phyloP scores from a whole-genome alignment of 2,888 invertebrate species.

The Penaeus monodon region DNA sequence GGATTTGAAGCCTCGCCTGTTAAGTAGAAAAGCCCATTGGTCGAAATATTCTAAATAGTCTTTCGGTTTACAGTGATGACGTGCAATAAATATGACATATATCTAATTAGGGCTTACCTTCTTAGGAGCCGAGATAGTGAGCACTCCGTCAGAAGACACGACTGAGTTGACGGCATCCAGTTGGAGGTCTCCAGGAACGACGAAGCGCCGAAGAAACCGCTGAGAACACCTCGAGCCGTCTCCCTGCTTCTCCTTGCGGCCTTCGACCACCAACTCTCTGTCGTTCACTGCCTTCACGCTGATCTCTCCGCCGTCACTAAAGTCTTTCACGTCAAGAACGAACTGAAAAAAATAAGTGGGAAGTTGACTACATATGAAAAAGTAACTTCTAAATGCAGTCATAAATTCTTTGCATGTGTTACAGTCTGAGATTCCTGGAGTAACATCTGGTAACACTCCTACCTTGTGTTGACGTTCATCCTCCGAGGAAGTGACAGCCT shows the following conservation, averaged over 20 bases:
- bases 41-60: no score
- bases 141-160: constrained; percentile 25
- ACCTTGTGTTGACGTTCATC: constrained; percentile 35
- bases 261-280: constrained; percentile 35
- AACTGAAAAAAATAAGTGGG: neutral
- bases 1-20: no score
- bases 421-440: no score
- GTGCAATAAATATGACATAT: no score
- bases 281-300: constrained; percentile 30
- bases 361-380: no score
- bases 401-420: no score
- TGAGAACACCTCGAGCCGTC: neutral
- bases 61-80: no score
- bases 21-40: no score
- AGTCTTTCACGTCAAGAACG: constrained; percentile 37
- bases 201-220: constrained; percentile 34
- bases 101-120: constrained; percentile 1
- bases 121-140: constrained; percentile 39
- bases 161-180: constrained; percentile 28
- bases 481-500: constrained; percentile 40
- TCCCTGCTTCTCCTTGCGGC: constrained; percentile 25
- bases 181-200: constrained; percentile 12
- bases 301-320: constrained; percentile 14
- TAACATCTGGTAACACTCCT: no score
- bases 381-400: no score